Evolutionary conservation across 2,113 vertebrate genomes (phyloP).

Genomic region (Lamprologus callipterus): DNA sequence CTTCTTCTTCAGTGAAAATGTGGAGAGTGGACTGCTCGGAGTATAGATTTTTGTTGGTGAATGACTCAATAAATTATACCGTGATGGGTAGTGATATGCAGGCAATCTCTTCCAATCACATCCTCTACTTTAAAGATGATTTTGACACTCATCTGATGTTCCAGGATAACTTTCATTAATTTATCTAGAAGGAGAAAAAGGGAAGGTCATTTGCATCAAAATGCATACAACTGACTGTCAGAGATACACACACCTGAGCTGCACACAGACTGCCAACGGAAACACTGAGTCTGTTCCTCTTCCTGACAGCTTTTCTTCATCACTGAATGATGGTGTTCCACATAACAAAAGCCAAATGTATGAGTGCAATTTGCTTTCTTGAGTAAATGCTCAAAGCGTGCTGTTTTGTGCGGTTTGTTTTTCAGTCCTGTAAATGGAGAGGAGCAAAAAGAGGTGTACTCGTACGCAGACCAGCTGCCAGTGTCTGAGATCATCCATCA

Average conservation of each 20-base stretch:
- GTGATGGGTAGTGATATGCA: background rate
- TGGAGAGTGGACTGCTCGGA: background rate
- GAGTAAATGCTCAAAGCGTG: background rate
- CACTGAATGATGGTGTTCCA: background rate
- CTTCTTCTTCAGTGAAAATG: background rate
- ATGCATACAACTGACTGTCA: conserved; percentile 24
- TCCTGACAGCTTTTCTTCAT: conserved; percentile 6
- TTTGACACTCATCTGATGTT: background rate
- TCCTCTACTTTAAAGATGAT: background rate
- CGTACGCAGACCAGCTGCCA: conserved; percentile 89
- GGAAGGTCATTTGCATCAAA: conserved; percentile 2
- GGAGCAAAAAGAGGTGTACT: conserved; percentile 58
- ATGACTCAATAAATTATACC: background rate
- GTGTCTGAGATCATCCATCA: conserved; percentile 96
- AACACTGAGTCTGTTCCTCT: background rate
- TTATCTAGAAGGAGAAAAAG: background rate
- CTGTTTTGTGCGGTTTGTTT: background rate
- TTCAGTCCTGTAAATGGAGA: conserved; percentile 62
- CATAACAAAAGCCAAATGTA: conserved; percentile 2
- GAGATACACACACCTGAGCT: background rate
- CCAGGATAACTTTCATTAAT: background rate
- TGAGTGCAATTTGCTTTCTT: background rate
- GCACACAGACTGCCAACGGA: background rate
- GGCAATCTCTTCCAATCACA: background rate
- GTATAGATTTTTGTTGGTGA: background rate